These are phyloP conservation scores for Diplosoma virens DNA, from an alignment of 23 tunicate species.

Conservation along the genomic window DNA sequence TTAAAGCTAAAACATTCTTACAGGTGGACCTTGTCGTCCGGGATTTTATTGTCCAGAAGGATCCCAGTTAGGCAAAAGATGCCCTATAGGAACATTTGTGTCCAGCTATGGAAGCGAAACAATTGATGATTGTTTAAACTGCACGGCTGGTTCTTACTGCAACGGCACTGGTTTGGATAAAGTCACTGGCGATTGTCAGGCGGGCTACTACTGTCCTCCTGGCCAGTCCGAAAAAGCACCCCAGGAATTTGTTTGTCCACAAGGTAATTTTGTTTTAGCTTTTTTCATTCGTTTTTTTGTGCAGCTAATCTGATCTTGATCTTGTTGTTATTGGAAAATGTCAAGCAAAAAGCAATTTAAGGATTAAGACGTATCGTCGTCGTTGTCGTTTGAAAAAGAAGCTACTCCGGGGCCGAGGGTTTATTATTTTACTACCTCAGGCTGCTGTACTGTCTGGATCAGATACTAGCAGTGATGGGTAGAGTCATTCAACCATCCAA, in stretches of 20 bases:
- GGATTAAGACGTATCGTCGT: too few species aligned
- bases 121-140: conserved; percentile 44
- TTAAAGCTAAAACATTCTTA: not conserved
- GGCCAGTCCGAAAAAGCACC: conserved; percentile 59
- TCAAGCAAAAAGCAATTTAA: too few species aligned
- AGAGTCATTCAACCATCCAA: too few species aligned
- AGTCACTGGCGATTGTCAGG: conserved; percentile 50
- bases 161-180: conserved; percentile 40
- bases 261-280: conserved; percentile 33
- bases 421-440: too few species aligned
- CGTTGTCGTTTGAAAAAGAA: too few species aligned
- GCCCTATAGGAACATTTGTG: conserved; percentile 71
- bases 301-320: too few species aligned
- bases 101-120: conserved; percentile 14
- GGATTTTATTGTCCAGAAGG: conserved; percentile 85
- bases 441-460: too few species aligned
- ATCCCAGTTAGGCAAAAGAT: conserved; percentile 32
- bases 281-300: not conserved
- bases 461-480: too few species aligned
- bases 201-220: conserved; percentile 73
- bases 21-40: conserved; percentile 79
- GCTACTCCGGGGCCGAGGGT: too few species aligned
- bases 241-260: conserved; percentile 42
- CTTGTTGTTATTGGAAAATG: too few species aligned
- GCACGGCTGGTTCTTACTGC: conserved; percentile 76